Evolutionary conservation across 2,888 invertebrate species (phyloP).

Genomic region (Chelonus formosanus): DNA sequence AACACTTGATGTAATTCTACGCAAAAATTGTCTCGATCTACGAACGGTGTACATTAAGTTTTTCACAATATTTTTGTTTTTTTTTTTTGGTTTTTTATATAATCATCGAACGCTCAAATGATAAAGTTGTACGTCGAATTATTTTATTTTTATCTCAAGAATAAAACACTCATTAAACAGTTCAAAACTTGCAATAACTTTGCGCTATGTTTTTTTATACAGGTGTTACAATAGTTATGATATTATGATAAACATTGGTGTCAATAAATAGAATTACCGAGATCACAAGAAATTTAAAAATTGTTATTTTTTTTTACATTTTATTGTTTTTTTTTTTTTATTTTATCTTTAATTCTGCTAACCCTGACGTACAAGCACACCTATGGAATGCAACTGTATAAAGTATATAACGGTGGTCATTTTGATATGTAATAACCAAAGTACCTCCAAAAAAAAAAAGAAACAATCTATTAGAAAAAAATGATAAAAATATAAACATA

Average conservation of each 20-base stretch:
- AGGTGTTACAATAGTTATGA: neutral
- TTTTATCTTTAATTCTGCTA: too few relatives aligned
- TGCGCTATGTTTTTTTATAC: neutral
- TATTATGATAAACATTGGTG: constrained; percentile 22
- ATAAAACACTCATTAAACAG: constrained; percentile 21
- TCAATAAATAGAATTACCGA: constrained; percentile 31
- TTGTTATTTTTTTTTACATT: constrained; percentile 25
- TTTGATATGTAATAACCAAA: constrained; percentile 59
- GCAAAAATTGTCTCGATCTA: constrained; percentile 21
- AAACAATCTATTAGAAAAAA: constrained; percentile 46
- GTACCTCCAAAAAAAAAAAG: constrained; percentile 47
- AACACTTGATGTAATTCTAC: constrained; percentile 33
- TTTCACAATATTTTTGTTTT: constrained; percentile 16
- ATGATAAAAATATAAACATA: constrained; percentile 20
- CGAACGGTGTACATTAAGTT: constrained; percentile 15
- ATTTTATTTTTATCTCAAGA: constrained; percentile 19
- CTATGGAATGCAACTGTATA: constrained; percentile 56
- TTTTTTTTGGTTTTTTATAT: constrained; percentile 16
- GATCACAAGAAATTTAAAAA: constrained; percentile 28
- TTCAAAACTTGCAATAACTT: constrained; percentile 19
- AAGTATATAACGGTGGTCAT: constrained; percentile 50
- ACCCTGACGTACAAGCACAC: constrained; percentile 46
- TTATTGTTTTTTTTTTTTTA: constrained; percentile 32
- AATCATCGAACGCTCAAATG: constrained; percentile 4
- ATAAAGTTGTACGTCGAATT: constrained; percentile 14